These are phyloP conservation scores for Addax nasomaculatus DNA, from an alignment of 2,113 vertebrate genomes.

Conservation along the genomic window DNA sequence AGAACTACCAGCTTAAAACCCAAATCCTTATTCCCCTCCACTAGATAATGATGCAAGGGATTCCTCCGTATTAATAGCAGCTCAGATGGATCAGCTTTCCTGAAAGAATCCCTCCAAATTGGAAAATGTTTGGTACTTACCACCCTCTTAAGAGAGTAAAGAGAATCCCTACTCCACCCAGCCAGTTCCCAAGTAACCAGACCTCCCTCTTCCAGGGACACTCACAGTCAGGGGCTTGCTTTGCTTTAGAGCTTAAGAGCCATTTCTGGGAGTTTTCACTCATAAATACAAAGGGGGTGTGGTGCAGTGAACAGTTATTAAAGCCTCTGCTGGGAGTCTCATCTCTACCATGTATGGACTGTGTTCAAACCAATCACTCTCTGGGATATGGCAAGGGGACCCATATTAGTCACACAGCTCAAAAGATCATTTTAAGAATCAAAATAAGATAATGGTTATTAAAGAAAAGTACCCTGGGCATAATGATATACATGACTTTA, in stretches of 20 bases:
- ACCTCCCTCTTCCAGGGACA: background rate
- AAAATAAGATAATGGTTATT: background rate
- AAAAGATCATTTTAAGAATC: background rate
- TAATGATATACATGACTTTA: background rate
- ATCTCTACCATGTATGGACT: background rate
- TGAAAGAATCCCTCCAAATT: constrained; percentile 6
- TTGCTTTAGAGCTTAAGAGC: background rate
- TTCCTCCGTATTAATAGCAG: background rate
- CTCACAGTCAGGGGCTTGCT: background rate
- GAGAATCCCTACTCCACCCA: background rate
- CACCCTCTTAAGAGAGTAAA: background rate
- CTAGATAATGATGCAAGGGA: constrained; percentile 49
- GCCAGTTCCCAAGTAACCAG: background rate
- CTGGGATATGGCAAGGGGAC: background rate
- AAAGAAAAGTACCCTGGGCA: background rate
- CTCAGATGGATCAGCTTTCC: background rate
- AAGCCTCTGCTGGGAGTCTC: background rate
- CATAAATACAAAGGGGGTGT: background rate
- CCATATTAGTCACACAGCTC: background rate
- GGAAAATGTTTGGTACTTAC: constrained; percentile 61
- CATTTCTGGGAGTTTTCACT: background rate
- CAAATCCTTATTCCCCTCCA: constrained; percentile 56
- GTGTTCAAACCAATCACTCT: background rate
- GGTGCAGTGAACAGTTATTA: background rate
- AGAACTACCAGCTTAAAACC: constrained; percentile 72